Evolutionary conservation across 2,797 vertebrate genomes (phyloP), one percentile per base, ranked within the genome.

Genomic region (Thaleichthys pacificus): DNA sequence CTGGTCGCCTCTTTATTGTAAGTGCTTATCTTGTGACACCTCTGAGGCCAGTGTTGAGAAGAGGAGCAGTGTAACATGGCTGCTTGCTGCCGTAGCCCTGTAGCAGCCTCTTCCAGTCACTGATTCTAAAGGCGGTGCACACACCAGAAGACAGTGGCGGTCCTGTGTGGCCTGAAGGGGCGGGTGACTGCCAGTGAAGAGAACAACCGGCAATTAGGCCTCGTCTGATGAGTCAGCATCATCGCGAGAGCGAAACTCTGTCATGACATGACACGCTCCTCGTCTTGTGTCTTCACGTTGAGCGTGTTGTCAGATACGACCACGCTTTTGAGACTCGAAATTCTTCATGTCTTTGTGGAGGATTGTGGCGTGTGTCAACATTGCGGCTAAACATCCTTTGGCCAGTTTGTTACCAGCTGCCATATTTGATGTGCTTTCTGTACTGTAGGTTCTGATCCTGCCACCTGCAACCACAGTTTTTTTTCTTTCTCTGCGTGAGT

Each of bases 61-160:
- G 62, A 70, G 56, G 56, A 38, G 57, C 61, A 70, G 56, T 42
- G 62, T 17, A 62, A 17, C 62, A 72, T 58, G 9, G 47, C 28
- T n/a, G 75, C 92, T 91, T 87, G 88, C 49, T 24, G 11, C 21
- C 5, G 32, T 22, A 56, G 22, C 8, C 35, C 66, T 19, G 14
- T 1, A 12, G 9, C 66, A 75, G 81, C 77, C 81, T 91, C 88
- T 82, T 78, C 77, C 62, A 65, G 88, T 87, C 87, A 86, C 87
- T 93, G 91, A 93, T 95, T 94, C 91, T 84, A 82, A 84, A 80
- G 80, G 69, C 84, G 86, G 35, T 61, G 82, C 77, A 57, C 82
- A 69, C 76, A 82, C 88, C 73, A 85, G 88, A 77, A 35, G 79
- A 78, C 82, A 85, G 42, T 47, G 70, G 71, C 81, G 81, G 85